Conservation (phyloP, 2,113 vertebrate species). For the Meriones unguiculatus region DNA sequence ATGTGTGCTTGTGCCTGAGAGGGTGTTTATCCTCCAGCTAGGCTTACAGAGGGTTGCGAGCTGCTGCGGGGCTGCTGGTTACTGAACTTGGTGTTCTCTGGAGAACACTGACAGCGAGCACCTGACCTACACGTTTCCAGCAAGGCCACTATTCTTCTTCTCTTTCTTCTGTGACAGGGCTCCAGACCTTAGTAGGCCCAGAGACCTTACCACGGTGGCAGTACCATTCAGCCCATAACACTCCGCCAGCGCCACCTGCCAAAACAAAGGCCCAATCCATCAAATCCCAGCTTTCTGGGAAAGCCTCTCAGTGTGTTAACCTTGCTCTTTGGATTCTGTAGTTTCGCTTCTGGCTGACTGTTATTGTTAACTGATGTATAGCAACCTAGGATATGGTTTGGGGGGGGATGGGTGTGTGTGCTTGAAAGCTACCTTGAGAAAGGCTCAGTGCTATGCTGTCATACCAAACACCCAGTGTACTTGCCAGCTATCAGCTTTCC, state of each 20-base stretch:
- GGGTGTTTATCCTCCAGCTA: not conserved
- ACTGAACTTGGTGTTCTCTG: not conserved
- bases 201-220: not conserved
- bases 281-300: not conserved
- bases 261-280: not conserved
- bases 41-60: not conserved
- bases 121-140: not conserved
- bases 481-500: not conserved
- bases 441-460: not conserved
- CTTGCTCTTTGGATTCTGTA: not conserved
- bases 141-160: not conserved
- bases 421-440: not conserved
- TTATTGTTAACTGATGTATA: not conserved
- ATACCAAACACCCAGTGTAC: not conserved
- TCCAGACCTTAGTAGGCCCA: not conserved
- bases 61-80: not conserved
- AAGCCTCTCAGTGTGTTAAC: not conserved
- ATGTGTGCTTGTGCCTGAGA: not conserved
- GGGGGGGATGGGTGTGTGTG: not conserved
- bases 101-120: not conserved
- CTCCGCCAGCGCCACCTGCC: not conserved
- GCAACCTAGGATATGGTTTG: not conserved
- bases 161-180: not conserved
- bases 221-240: not conserved
- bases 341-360: not conserved